These are phyloP conservation scores for Eciton burchellii DNA, from an alignment of 1,140 invertebrate species.

Conservation along the genomic window DNA sequence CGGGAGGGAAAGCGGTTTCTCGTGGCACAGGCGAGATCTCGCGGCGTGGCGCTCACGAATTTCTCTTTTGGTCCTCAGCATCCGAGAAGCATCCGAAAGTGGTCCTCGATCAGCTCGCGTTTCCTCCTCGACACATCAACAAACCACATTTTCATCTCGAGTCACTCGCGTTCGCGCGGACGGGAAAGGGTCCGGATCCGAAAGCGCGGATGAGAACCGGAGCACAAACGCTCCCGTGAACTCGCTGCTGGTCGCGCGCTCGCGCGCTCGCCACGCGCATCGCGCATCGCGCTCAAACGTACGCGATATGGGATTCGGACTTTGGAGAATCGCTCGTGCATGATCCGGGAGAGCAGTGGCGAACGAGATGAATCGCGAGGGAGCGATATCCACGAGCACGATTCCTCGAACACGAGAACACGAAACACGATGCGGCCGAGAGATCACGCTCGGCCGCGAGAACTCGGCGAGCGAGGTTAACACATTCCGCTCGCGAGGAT, in stretches of 20 bases:
- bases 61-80: too few relatives aligned
- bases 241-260: too few relatives aligned
- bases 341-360: neutral
- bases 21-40: neutral
- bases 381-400: too few relatives aligned
- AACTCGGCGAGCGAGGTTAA: neutral
- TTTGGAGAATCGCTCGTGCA: too few relatives aligned
- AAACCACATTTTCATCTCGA: neutral
- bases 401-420: too few relatives aligned
- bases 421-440: slow-evolving; percentile 7
- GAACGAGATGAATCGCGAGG: too few relatives aligned
- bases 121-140: too few relatives aligned
- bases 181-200: neutral
- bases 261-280: slow-evolving; percentile 4
- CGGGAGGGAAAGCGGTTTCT: neutral
- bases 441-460: neutral
- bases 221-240: too few relatives aligned
- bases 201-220: too few relatives aligned
- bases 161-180: neutral
- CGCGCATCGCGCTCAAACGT: neutral
- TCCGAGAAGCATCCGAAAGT: too few relatives aligned
- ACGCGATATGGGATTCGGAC: neutral
- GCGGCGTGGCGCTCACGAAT: neutral
- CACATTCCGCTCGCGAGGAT: slow-evolving; percentile 11
- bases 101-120: too few relatives aligned